Evolutionary conservation across 64 coral and sea anemone genomes (phyloP), one percentile per base, ranked within the genome.

Genomic region (Porites australiensis): DNA sequence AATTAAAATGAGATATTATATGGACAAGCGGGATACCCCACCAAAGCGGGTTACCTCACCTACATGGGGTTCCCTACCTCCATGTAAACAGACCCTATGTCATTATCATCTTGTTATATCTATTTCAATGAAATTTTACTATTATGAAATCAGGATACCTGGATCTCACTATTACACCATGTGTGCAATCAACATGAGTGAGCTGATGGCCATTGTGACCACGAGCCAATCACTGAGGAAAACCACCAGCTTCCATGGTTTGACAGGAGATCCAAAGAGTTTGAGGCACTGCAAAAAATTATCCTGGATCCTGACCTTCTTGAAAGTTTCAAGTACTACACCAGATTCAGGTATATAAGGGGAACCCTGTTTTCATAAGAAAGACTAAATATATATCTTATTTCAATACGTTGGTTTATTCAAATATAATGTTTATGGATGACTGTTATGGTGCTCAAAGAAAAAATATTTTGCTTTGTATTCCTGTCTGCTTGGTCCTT

Each of bases 161-260:
- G 90, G 79, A 92, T 92, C 22, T 59, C 78, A 58, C 50, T 92
- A 4, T 54, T 92, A 8, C 66, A 92, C 79, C 90, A 92, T 75
- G 90, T 92, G 20, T 92, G 90, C 79, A 85, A 85, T 64, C 64
- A 82, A 19, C 82, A 86, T 68, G 82, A 86, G 60, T 84, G 81
- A 4, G 44, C 54, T n/a, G 61, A 46, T 58, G 81, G 89, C 27
- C 57, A 82, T n/a, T 82, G 77, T 47, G 22, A 82, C 61, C 89
- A 83, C 15, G 89, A 83, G 5, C 0, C 16, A 15, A 68, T 80
- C 22, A 51, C 64, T 57, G 48, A 70, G 13, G 37, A 53, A 13
- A 59, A 77, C 5, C 79, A 91, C 13, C 77, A 82, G 46, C 62
- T 76, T 37, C 69, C 47, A 11, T 77, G 68, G 71, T 74, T 77